Evolutionary conservation across 2,888 invertebrate genomes (phyloP), one percentile per base, ranked within the genome.

Genomic region (Stenotaenia linearis): DNA sequence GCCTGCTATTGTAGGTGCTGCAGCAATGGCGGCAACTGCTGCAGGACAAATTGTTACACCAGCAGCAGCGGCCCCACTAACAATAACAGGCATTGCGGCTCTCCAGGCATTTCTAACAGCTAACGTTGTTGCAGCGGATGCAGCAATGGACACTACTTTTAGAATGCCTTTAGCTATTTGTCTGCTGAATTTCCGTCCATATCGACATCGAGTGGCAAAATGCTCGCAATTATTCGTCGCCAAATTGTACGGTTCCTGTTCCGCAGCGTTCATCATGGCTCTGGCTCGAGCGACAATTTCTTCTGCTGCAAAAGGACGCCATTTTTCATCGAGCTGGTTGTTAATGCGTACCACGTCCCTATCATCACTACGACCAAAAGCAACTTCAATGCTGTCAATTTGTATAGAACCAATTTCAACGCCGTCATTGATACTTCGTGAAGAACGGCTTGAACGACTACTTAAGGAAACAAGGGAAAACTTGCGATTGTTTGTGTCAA

Each of bases 211-310:
- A 32, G 56, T 79, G 10, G 56, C 80, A 30, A 80, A 80, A 69
- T 80, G 80, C 32, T 80, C 80, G 75, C 80, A 80, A 23, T 80
- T 80, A 45, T 80, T 80, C 5, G 32, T 32, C 1, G 79, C 23
- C 5, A 80, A 45, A 56, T 80, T 61, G 32, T 80, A 80, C 37
- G 40, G 25, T 12, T 56, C 75, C 15, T 18, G 75, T 12, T 35
- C n/a, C 5, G 61, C 69, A 9, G 32, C 74, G 21, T 77, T 23
- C 30, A 40, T 32, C 35, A 79, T 56, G 28, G 74, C 74, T 12
- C 40, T 23, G 12, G 80, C 79, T 4, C 40, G 28, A 10, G 25
- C 40, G 23, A 80, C 75, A 15, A 80, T 80, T 25, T 77, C 50
- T 21, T 79, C 77, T 0, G 37, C 10, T 9, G 77, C 21, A 45